Percentiles rank a stretch among this genome's conserved stretches.
Evolutionary conservation across 2,797 vertebrate species (phyloP).

Genomic region (Phalanger gymnotis): DNA sequence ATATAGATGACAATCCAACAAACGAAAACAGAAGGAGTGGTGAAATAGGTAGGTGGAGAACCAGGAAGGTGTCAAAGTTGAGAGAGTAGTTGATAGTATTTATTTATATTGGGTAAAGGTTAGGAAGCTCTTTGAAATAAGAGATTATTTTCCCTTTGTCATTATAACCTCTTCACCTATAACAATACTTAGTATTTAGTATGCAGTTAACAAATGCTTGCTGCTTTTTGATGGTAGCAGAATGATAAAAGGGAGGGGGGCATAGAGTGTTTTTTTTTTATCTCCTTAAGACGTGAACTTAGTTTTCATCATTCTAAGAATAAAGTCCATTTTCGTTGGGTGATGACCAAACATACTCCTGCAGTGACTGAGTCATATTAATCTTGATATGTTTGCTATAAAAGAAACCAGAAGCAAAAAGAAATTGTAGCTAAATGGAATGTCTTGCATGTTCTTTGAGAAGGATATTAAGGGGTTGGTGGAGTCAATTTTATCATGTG

Average conservation of each 20-base stretch:
- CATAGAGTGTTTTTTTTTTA: neutral
- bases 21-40: neutral
- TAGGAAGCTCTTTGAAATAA: neutral
- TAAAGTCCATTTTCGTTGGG: neutral
- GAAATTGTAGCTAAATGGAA: neutral
- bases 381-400: neutral
- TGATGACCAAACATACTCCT: neutral
- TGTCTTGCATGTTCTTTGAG: neutral
- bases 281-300: neutral
- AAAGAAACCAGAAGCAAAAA: neutral
- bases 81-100: neutral
- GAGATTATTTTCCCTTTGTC: neutral
- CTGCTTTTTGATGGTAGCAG: neutral
- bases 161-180: neutral
- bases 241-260: neutral
- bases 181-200: neutral
- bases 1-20: neutral
- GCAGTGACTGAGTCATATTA: neutral
- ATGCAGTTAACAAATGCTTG: neutral
- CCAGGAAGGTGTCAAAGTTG: neutral
- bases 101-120: neutral
- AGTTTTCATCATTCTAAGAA: neutral
- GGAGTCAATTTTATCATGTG: neutral
- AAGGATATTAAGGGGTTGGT: neutral
- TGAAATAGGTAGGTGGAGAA: neutral